phyloP scores from a whole-genome alignment of 2,888 invertebrate species.

The Chymomyza procnemis region DNA sequence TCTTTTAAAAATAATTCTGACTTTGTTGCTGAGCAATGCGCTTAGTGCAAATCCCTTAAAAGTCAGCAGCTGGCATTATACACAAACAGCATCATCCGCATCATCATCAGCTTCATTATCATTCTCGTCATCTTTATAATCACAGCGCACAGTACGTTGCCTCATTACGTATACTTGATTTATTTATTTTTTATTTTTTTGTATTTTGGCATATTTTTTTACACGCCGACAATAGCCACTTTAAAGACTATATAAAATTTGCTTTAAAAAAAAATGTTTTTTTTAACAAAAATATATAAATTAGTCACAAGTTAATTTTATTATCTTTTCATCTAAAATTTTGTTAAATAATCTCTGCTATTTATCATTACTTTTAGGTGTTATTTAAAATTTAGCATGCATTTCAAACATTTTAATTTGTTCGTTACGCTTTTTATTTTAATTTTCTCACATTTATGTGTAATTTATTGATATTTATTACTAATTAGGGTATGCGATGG shows the following conservation, averaged over 20 bases:
- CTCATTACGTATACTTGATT: neutral
- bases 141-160: neutral
- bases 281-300: neutral
- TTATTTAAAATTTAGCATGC: neutral
- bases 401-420: neutral
- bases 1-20: neutral
- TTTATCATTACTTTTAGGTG: neutral
- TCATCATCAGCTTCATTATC: no score
- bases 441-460: neutral
- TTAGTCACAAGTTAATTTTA: neutral
- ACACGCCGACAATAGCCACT: neutral
- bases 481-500: neutral
- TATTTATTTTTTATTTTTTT: neutral
- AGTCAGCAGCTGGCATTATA: neutral
- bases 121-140: neutral
- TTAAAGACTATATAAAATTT: neutral
- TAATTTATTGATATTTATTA: neutral
- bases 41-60: neutral
- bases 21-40: neutral
- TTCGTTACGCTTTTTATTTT: neutral
- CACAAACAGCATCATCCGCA: no score
- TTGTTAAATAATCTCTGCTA: neutral
- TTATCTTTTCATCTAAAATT: neutral
- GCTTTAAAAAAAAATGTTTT: neutral
- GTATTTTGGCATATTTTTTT: neutral